These are phyloP conservation scores for Nemurella pictetii DNA, from an alignment of 2,888 invertebrate species.

Conservation along the genomic window DNA sequence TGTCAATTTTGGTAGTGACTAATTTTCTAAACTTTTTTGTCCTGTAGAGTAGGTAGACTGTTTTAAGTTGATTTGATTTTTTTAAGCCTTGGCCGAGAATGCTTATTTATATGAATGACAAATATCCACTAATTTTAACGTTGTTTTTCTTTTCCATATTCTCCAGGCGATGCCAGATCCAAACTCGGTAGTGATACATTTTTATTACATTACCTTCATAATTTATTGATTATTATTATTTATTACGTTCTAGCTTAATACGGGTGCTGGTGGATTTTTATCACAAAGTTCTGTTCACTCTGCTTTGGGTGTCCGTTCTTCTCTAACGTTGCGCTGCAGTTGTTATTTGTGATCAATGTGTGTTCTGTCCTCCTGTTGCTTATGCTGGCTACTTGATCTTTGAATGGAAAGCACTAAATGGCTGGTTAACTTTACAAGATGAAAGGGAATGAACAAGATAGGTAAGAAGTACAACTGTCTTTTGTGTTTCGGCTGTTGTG, in stretches of 20 bases:
- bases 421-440: too few relatives aligned
- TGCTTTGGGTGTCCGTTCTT: not conserved
- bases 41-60: too few relatives aligned
- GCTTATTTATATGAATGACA: too few relatives aligned
- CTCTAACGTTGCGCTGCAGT: not conserved
- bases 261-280: constrained; percentile 26
- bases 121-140: constrained; percentile 1
- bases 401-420: too few relatives aligned
- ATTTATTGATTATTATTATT: not conserved
- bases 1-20: too few relatives aligned
- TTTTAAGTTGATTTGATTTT: too few relatives aligned
- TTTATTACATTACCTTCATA: constrained; percentile 46
- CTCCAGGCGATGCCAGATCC: constrained; percentile 69
- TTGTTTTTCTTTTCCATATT: constrained; percentile 44
- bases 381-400: too few relatives aligned
- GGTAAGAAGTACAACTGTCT: too few relatives aligned
- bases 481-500: too few relatives aligned
- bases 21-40: too few relatives aligned
- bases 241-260: constrained; percentile 17
- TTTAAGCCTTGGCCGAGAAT: too few relatives aligned
- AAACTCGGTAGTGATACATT: constrained; percentile 67
- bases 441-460: not conserved
- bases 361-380: not conserved
- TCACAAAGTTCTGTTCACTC: not conserved
- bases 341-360: not conserved